Percentiles rank a stretch among this genome's conserved stretches.
These are phyloP conservation scores for Trissolcus brochymenae DNA, from an alignment of 2,888 invertebrate species.

Conservation along the genomic window DNA sequence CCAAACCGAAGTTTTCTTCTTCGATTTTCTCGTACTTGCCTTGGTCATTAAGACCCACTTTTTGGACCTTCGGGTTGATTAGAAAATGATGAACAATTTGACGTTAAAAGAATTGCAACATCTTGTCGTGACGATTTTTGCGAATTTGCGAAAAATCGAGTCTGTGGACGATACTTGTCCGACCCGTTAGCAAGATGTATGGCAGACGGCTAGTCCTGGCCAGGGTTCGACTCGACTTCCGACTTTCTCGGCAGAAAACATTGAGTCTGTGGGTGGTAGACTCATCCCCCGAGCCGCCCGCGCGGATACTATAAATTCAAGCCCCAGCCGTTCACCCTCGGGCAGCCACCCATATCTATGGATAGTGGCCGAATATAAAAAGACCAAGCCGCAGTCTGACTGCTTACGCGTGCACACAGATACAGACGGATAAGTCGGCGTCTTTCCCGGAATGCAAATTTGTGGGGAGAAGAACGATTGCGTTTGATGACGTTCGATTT, in stretches of 20 bases:
- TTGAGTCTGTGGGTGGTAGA: constrained; percentile 74
- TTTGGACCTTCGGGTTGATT: constrained; percentile 4
- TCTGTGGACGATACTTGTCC: constrained; percentile 71
- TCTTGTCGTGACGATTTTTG: constrained; percentile 40
- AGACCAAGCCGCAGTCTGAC: constrained; percentile 59
- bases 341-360: constrained; percentile 58
- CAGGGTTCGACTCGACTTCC: constrained; percentile 75
- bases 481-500: constrained; percentile 56
- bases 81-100: too few relatives aligned
- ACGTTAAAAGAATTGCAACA: not conserved
- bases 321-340: constrained; percentile 61
- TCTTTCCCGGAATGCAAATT: constrained; percentile 56
- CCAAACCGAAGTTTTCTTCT: constrained; percentile 39
- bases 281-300: constrained; percentile 62
- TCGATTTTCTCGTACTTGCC: too few relatives aligned
- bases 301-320: constrained; percentile 76
- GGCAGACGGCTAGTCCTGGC: constrained; percentile 74
- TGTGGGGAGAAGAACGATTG: constrained; percentile 47
- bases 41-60: too few relatives aligned
- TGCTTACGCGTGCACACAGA: constrained; percentile 54
- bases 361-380: constrained; percentile 71
- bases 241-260: constrained; percentile 76
- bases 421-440: constrained; percentile 43
- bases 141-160: constrained; percentile 52
- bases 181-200: constrained; percentile 75